Base-by-base conservation (phyloP, 2,113 vertebrate genomes). In the Hippotragus niger region DNA sequence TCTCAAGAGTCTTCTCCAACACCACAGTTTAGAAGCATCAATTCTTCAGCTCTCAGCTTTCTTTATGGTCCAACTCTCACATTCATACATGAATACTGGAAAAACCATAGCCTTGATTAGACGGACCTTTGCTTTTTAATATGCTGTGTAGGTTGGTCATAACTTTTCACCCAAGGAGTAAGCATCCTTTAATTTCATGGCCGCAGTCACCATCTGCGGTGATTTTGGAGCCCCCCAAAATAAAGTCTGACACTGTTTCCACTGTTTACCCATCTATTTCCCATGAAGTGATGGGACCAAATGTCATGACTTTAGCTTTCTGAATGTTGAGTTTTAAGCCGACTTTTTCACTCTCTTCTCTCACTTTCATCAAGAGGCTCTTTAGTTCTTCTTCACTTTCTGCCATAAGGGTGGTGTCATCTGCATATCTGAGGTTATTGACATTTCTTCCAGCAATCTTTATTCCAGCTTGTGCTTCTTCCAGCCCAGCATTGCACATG, bases 171-270 rank as follows among this genome's bases (percentile, higher is more conserved):
- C 31, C 4, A 67, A 36, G 33, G 33, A 67, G 64, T 67, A 36
- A 67, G 64, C 33, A 2, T 67, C 64, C 21, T 67, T 67, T 21
- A 21, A 67, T 21, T 21, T 67, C 64, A 67, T 0, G 3, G 33
- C 64, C 36, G 33, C 33, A 19, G 8, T 67, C 64, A 67, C 16
- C 8, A 36, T 67, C 64, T 67, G 17, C 33, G 21, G 33, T 67
- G 17, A 67, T 67, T 67, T 67, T 36, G 64, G 33, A 67, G 33
- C 4, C 8, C 8, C 0, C 0, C 0, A 10, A n/a, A 21, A n/a
- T 67, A 17, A 64, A 67, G 64, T 67, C 16, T 5, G 64, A 19
- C 33, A n/a, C 33, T 64, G 62, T 67, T n/a, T 67, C 33, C 60
- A 62, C 6, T 33, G 14, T 62, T 33, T 62, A 1, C 14, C 62